Percentiles rank a stretch among this genome's conserved stretches.
Conservation (phyloP, 2,797 vertebrate species). For the Perodicticus potto region DNA sequence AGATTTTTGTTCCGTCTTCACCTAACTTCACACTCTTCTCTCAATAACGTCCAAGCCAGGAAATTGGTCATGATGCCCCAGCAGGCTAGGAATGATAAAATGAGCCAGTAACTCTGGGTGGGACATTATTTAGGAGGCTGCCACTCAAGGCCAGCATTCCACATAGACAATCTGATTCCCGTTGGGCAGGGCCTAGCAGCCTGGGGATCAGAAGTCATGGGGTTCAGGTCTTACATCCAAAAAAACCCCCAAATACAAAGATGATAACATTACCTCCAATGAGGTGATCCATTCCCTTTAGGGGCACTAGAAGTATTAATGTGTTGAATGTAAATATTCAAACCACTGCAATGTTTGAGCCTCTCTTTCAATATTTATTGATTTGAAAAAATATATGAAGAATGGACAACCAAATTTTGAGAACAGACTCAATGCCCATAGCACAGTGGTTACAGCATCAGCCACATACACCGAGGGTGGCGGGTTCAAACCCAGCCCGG, state of each 20-base stretch:
- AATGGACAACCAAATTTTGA: not conserved
- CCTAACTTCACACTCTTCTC: not conserved
- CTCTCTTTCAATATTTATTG: not conserved
- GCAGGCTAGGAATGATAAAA: not conserved
- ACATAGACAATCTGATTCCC: not conserved
- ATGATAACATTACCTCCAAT: not conserved
- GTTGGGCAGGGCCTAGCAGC: not conserved
- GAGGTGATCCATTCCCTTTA: not conserved
- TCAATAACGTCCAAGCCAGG: not conserved
- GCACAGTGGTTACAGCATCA: too few species aligned
- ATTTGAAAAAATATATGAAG: not conserved
- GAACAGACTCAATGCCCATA: too few species aligned
- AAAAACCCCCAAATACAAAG: not conserved
- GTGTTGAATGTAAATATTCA: not conserved
- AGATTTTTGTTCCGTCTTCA: not conserved
- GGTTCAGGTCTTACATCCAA: not conserved
- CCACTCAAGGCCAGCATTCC: not conserved
- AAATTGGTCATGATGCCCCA: not conserved
- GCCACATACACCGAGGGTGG: too few species aligned
- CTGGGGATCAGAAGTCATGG: not conserved
- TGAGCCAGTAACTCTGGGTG: not conserved
- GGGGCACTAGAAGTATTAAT: not conserved
- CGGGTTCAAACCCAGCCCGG: too few species aligned
- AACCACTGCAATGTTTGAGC: slow-evolving; percentile 8
- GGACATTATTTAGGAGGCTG: not conserved